Conservation (phyloP, 2,888 invertebrate genomes). For the Temnothorax unifasciatus region DNA sequence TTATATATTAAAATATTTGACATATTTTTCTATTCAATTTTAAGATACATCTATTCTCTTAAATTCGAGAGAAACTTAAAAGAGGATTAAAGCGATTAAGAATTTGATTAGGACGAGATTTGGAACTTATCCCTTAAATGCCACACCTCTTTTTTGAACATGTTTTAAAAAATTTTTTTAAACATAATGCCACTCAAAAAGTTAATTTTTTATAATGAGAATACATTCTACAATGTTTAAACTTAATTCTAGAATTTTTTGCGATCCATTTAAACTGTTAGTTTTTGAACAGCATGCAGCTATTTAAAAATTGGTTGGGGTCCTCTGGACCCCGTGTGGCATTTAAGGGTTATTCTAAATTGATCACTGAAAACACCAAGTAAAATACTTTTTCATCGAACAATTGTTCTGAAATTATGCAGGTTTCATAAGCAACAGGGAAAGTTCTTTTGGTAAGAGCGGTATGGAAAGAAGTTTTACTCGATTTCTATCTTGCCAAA, state of each 20-base stretch:
- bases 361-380: neutral
- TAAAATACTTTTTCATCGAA: conserved; percentile 4
- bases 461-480: conserved; percentile 8
- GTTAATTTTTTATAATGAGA: too few relatives aligned
- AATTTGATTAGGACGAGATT: neutral
- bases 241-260: too few relatives aligned
- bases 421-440: neutral
- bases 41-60: neutral
- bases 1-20: neutral
- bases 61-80: neutral
- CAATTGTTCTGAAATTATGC: conserved; percentile 17
- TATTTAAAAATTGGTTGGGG: too few relatives aligned
- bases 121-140: too few relatives aligned
- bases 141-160: too few relatives aligned
- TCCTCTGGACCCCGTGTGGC: too few relatives aligned
- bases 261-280: too few relatives aligned
- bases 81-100: neutral
- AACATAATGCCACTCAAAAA: too few relatives aligned
- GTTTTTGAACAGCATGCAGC: too few relatives aligned
- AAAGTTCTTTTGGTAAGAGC: neutral
- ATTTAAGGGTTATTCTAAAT: too few relatives aligned
- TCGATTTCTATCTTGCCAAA: conserved; percentile 31
- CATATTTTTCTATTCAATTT: neutral
- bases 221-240: too few relatives aligned
- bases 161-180: too few relatives aligned